These are phyloP conservation scores for Contarinia nasturtii DNA, from an alignment of 1,140 invertebrate genomes.

Conservation along the genomic window DNA sequence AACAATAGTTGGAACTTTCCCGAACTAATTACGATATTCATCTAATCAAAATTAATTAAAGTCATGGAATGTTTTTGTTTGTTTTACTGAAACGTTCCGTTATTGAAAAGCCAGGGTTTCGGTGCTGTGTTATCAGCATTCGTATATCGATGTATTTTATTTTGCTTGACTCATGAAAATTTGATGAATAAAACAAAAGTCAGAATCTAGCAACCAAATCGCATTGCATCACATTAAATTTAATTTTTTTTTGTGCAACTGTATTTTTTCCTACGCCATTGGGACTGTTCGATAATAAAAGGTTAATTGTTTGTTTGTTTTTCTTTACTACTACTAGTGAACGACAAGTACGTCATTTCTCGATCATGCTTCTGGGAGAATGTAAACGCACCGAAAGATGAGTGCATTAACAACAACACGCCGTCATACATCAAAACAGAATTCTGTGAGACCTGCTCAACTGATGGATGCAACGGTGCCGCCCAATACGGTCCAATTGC, in stretches of 20 bases:
- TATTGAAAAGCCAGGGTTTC: too few relatives aligned
- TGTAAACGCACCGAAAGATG: constrained; percentile 18
- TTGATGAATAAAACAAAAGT: too few relatives aligned
- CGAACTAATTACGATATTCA: too few relatives aligned
- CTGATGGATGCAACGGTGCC: constrained; percentile 19
- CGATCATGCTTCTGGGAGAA: constrained; percentile 24
- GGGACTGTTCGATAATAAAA: neutral
- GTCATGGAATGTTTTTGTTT: too few relatives aligned
- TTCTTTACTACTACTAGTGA: constrained; percentile 15
- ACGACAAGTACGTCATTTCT: constrained; percentile 21
- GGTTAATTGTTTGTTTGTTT: neutral
- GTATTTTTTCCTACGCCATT: neutral
- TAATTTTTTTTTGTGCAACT: neutral
- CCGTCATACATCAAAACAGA: constrained; percentile 23
- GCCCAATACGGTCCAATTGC: constrained; percentile 6
- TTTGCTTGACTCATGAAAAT: too few relatives aligned
- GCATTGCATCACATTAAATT: too few relatives aligned
- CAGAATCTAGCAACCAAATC: too few relatives aligned
- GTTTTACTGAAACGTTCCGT: too few relatives aligned
- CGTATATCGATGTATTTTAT: too few relatives aligned
- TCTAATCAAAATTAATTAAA: too few relatives aligned
- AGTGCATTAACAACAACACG: constrained; percentile 18
- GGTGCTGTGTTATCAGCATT: too few relatives aligned
- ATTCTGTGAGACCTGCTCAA: constrained; percentile 22
- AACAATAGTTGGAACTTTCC: too few relatives aligned